Percentiles rank a stretch among this genome's conserved stretches.
Conservation (phyloP, 2,797 vertebrate genomes). For the Uromys caudimaculatus region DNA sequence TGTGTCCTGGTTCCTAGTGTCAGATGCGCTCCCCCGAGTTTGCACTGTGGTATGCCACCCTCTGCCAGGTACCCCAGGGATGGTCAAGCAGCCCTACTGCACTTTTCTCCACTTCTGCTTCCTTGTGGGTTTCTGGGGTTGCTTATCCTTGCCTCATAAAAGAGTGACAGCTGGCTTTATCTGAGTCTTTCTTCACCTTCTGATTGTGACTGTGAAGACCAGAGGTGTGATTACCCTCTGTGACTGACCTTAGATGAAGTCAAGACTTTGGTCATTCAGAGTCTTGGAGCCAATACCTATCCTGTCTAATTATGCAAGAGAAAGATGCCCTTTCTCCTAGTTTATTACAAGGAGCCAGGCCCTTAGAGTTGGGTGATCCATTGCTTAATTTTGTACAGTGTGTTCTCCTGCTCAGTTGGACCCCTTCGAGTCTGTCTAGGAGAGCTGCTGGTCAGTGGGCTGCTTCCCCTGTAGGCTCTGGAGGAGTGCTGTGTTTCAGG, state of each 20-base stretch:
- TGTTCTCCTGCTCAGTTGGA: neutral
- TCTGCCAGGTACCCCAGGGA: neutral
- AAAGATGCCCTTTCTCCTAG: neutral
- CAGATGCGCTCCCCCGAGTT: neutral
- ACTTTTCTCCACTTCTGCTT: neutral
- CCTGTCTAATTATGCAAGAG: neutral
- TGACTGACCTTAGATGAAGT: neutral
- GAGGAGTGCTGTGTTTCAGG: neutral
- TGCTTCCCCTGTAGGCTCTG: neutral
- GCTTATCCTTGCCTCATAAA: neutral
- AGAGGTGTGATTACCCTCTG: neutral
- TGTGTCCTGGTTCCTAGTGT: neutral
- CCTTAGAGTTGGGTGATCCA: neutral
- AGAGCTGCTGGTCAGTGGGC: neutral
- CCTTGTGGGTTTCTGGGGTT: neutral
- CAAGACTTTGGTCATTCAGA: neutral
- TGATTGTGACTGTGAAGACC: neutral
- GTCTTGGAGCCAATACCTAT: neutral
- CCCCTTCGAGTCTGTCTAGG: fast-evolving
- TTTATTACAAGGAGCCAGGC: neutral
- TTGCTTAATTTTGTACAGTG: neutral
- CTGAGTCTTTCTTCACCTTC: neutral
- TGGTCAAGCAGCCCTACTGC: neutral
- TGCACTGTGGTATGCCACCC: neutral
- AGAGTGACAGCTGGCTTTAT: neutral